Conservation (phyloP, 2,113 vertebrate species). For the Chloroceryle aenea region DNA sequence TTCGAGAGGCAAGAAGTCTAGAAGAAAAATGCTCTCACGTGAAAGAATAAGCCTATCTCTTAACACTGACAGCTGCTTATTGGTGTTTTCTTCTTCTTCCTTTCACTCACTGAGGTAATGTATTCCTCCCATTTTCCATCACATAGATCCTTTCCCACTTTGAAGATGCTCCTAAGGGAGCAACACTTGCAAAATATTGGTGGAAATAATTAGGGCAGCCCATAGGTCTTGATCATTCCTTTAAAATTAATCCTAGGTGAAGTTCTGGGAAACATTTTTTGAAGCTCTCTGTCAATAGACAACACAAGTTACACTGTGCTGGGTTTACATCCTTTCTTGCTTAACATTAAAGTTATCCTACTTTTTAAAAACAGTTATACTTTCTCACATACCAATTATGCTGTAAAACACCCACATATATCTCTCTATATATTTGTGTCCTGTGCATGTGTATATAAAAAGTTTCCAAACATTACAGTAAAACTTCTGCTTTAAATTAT, state of each 20-base stretch:
- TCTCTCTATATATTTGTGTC: not conserved
- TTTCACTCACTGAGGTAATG: fast-evolving
- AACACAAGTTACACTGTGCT: not conserved
- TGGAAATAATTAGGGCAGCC: not conserved
- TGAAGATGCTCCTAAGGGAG: not conserved
- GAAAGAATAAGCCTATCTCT: not conserved
- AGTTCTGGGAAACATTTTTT: not conserved
- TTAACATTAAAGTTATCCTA: not conserved
- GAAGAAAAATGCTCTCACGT: not conserved
- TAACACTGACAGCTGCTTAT: not conserved
- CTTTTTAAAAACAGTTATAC: not conserved
- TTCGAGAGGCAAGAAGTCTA: not conserved
- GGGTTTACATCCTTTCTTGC: not conserved
- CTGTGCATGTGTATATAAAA: not conserved
- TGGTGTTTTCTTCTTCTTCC: not conserved
- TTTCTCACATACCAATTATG: not conserved
- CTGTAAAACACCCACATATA: not conserved
- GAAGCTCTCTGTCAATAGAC: not conserved
- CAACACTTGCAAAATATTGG: not conserved
- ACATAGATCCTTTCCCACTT: not conserved
- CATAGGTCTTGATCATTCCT: not conserved
- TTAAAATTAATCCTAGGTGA: not conserved
- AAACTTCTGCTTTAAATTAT: not conserved
- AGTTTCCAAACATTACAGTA: not conserved
- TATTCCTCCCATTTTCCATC: not conserved